These are phyloP conservation scores for Apteryx mantelli DNA, from an alignment of 2,113 vertebrate species.

Conservation along the genomic window DNA sequence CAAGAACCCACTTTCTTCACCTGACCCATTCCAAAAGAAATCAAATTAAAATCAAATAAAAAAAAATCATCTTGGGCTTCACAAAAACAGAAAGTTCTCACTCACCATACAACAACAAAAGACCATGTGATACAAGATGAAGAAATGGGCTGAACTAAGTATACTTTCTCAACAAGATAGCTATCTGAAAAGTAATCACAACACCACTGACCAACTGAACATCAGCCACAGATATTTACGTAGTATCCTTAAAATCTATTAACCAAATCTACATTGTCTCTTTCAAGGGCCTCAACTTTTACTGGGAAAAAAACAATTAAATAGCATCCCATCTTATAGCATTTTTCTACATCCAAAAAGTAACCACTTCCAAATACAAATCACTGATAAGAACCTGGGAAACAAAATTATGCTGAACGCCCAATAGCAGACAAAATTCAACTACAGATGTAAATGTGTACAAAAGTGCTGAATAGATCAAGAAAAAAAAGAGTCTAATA, in stretches of 20 bases:
- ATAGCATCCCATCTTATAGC: not conserved
- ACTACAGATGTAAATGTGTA: not conserved
- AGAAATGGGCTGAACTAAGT: not conserved
- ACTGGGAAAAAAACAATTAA: not conserved
- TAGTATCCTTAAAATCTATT: not conserved
- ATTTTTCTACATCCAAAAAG: not conserved
- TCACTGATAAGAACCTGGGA: not conserved
- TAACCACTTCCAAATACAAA: not conserved
- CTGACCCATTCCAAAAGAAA: not conserved
- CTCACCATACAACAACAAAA: not conserved
- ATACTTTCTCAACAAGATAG: not conserved
- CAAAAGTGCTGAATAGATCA: not conserved
- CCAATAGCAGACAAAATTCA: not conserved
- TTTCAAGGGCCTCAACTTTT: not conserved
- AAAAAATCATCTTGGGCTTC: not conserved
- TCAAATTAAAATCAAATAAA: not conserved
- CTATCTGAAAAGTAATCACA: not conserved
- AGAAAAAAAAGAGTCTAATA: not conserved
- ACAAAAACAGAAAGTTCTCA: not conserved
- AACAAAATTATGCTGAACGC: not conserved
- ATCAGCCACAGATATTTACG: not conserved
- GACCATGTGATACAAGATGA: not conserved
- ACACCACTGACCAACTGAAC: not conserved
- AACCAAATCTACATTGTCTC: not conserved
- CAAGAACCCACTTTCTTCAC: not conserved